These are phyloP conservation scores for Piprites chloris DNA, from an alignment of 2,113 vertebrate genomes.

Conservation along the genomic window DNA sequence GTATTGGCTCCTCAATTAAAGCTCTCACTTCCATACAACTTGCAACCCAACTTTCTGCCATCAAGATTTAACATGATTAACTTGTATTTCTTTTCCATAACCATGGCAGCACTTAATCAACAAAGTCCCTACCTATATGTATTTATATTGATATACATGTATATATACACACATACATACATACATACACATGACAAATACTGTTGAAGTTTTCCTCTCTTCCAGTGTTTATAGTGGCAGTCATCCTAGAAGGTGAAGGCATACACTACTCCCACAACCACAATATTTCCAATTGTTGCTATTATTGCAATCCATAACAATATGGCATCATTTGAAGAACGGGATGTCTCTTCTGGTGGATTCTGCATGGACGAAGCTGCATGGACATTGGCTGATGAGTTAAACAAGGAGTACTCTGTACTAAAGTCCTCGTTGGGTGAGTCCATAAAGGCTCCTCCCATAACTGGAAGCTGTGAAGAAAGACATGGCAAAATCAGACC, in stretches of 20 bases:
- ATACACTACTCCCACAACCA: constrained; percentile 95
- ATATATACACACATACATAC: constrained; percentile 49
- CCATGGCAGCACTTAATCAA: background rate
- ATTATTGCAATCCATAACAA: constrained; percentile 97
- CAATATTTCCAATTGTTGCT: constrained; percentile 96
- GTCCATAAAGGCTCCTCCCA: constrained; percentile 98
- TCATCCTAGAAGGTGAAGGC: constrained; percentile 92
- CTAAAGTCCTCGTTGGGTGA: constrained; percentile 95
- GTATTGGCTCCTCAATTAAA: background rate
- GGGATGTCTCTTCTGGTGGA: constrained; percentile 83
- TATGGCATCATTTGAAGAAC: constrained; percentile 91
- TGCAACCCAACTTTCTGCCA: background rate
- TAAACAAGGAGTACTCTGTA: constrained; percentile 93
- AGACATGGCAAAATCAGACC: constrained; percentile 9
- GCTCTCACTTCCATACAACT: background rate
- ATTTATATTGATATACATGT: constrained; percentile 62
- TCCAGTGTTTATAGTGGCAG: background rate
- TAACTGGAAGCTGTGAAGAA: constrained; percentile 90
- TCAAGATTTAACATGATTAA: background rate
- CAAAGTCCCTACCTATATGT: constrained; percentile 6
- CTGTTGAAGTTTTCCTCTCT: background rate
- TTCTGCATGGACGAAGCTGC: constrained; percentile 78
- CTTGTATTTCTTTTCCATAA: background rate
- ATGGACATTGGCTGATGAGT: constrained; percentile 91
- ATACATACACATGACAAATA: background rate